Evolutionary conservation across 2,113 vertebrate genomes (phyloP), one percentile per base, ranked within the genome.

Genomic region (Perca flavescens): DNA sequence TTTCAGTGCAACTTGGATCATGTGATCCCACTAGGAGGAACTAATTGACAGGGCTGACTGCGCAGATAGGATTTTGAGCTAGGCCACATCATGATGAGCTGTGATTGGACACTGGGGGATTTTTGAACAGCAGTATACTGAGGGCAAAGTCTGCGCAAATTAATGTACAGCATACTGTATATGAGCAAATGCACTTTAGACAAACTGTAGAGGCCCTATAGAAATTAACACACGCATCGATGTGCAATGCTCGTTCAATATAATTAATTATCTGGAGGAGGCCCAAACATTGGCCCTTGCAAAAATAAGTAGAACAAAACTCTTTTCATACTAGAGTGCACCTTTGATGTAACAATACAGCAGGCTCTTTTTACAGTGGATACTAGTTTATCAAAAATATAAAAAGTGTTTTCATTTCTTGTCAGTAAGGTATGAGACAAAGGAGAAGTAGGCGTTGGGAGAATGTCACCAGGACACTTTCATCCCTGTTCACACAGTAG

Each of bases 401-500:
- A n/a, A 3, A n/a, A 43, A 21, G 12, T 62, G 50, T 73, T 21
- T 43, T 79, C 3, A 63, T 49, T 70, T 52, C 40, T 68, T 68
- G 15, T 66, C 43, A 34, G 34, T 19, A 61, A 67, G 31, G 53
- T 64, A 43, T 53, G 21, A 15, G 15, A 25, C 1, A 15, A 75
- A 77, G 0, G 31, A 66, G 69, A 71, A 63, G 77, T 78, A 63
- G 78, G 65, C 0, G 28, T 61, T 74, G 9, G 21, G 56, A 79
- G 52, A 67, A 60, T 52, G 36, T 50, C 62, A 69, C 22, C 4
- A 11, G 46, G 50, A 70, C 34, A 52, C 21, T 25, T 58, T 77
- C 81, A 73, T 74, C 56, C 50, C 47, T 78, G 60, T 68, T 87
- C 71, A 84, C 17, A 69, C 40, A 62, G 73, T 34, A 66, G 75